These are phyloP conservation scores for Bombus sibiricus DNA, from an alignment of 1,140 invertebrate species.

Conservation along the genomic window DNA sequence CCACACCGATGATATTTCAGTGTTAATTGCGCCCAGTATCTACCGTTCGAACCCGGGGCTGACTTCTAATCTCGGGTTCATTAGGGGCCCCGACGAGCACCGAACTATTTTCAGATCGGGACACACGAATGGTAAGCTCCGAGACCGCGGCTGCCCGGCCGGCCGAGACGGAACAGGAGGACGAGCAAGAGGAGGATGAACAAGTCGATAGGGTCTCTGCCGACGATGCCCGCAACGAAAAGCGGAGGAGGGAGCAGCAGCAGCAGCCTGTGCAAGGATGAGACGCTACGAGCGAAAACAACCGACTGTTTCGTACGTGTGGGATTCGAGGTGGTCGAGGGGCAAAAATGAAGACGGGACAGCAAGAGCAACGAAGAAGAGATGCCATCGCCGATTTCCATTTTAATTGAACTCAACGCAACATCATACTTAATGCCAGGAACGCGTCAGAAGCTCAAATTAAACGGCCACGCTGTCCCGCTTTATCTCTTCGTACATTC, in stretches of 20 bases:
- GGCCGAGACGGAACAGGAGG: conserved; percentile 22
- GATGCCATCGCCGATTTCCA: conserved; percentile 77
- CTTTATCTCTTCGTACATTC: conserved; percentile 68
- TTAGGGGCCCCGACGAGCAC: conserved; percentile 70
- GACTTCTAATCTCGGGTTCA: conserved; percentile 80
- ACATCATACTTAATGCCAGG: conserved; percentile 81
- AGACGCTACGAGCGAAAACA: conserved; percentile 53
- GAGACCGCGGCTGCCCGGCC: too few relatives aligned
- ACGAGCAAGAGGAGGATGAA: conserved; percentile 7
- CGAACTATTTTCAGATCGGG: conserved; percentile 73
- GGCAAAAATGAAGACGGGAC: conserved; percentile 21
- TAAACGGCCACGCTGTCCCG: conserved; percentile 76
- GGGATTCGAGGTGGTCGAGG: conserved; percentile 20
- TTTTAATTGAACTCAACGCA: conserved; percentile 82
- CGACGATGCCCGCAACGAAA: not conserved
- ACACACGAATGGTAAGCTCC: conserved; percentile 55
- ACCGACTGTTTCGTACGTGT: conserved; percentile 40
- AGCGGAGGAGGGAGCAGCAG: not conserved
- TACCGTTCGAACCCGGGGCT: conserved; percentile 65
- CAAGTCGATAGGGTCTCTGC: conserved; percentile 12
- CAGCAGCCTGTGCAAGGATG: not conserved
- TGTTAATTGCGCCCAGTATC: conserved; percentile 79
- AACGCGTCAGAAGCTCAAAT: conserved; percentile 78
- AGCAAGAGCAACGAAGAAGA: not conserved
- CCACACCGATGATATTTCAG: conserved; percentile 78